phyloP scores from a whole-genome alignment of 2,797 vertebrate genomes.

The Hydrophis major region DNA sequence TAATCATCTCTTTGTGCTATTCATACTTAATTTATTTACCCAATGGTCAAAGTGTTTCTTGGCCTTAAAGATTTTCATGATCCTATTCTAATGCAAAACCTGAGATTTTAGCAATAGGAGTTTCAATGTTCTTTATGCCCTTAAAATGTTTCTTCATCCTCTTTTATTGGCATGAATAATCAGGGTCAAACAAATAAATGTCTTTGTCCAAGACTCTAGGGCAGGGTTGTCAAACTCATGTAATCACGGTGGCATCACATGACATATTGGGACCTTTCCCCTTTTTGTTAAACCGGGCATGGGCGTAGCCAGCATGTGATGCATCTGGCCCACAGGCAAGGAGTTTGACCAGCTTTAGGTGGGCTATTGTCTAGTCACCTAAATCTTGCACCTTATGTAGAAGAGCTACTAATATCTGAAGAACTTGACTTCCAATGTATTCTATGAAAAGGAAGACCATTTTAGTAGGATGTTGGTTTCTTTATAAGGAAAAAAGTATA shows the following conservation, averaged over 20 bases:
- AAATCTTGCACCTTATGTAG: not conserved
- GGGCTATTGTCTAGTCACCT: not conserved
- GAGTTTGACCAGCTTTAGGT: not conserved
- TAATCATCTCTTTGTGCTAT: not conserved
- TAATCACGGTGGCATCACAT: too few species aligned
- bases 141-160: not conserved
- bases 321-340: too few species aligned
- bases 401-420: not conserved
- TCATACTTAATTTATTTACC: not conserved
- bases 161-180: not conserved
- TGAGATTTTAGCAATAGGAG: conserved; percentile 31
- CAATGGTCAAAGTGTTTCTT: not conserved
- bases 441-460: not conserved
- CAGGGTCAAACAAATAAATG: not conserved
- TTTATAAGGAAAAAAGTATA: not conserved
- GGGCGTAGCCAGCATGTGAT: too few species aligned
- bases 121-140: conserved; percentile 2
- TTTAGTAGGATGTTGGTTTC: not conserved
- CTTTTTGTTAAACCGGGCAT: too few species aligned
- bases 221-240: too few species aligned
- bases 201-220: not conserved
- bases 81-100: not conserved
- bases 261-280: too few species aligned
- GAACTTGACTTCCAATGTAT: not conserved
- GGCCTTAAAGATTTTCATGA: not conserved